Base-by-base conservation (phyloP, 2,888 invertebrate species). In the Lissocephala sabroskyi region DNA sequence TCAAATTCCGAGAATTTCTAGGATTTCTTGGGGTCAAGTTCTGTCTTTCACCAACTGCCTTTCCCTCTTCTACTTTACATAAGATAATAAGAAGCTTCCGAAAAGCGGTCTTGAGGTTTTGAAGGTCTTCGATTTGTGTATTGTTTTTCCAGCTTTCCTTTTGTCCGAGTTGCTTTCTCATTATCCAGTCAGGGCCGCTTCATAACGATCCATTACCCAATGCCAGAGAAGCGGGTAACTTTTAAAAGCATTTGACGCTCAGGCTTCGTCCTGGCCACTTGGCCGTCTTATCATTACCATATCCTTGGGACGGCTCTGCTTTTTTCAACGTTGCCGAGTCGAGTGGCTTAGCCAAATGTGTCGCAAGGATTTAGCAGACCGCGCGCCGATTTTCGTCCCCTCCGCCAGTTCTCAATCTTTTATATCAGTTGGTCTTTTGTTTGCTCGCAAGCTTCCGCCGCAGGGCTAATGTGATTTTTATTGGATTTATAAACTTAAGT, bases 401-500 rank as follows among this genome's bases (percentile, higher is more conserved):
- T 10, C 7, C 37, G 18, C 11, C 14, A 2, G 5, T 16, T n/a
- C 40, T 23, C 37, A 11, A 26, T 30, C 45, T 47, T 51, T 62
- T 50, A 65, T 67, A 55, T 55, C 62, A 48, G 41, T 52, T 62
- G 32, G 44, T 4, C 37, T 37, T 37, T 62, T 56, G 57, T 62
- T 65, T 62, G 62, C 52, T 50, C 56, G 58, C 63, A 47, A 62
- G 49, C 56, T 64, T 71, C 62, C 60, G 61, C 64, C 62, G 71
- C 61, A 44, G 49, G 62, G 55, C 63, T 78, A 77, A 76, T 76
- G 68, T 59, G 76, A 59, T 73, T 71, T 77, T 77, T 77, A 77
- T 76, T 77, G 74, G 68, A 75, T 74, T 74, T 74, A 61, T 58
- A 75, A 66, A 66, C 73, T 75, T 64, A 56, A 68, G 73, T 59